Conservation (phyloP, 2,797 vertebrate species). For the Mastacembelus armatus region DNA sequence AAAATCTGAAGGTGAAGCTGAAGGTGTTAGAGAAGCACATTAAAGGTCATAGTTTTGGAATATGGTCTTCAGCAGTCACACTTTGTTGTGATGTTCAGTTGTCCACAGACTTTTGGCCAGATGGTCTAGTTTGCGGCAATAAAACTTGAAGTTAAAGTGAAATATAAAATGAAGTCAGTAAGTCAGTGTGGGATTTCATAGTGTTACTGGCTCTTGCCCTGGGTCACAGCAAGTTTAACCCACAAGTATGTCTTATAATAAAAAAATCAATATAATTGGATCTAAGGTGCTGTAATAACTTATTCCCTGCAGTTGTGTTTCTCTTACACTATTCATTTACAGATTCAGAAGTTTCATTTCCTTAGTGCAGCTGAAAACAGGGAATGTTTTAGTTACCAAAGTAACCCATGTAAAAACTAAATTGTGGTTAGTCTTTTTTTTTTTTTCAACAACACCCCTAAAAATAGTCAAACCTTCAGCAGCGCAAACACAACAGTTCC, state of each 20-base stretch:
- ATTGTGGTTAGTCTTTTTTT: conserved; percentile 37
- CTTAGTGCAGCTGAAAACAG: conserved; percentile 29
- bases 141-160: background rate
- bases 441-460: conserved; percentile 11
- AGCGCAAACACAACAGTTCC: conserved; percentile 41
- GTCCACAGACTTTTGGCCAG: background rate
- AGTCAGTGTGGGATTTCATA: background rate
- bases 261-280: conserved; percentile 32
- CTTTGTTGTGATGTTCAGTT: background rate
- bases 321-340: conserved; percentile 41
- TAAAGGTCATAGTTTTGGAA: background rate
- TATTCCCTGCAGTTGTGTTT: conserved; percentile 53
- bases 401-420: conserved; percentile 1
- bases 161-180: conserved; percentile 6
- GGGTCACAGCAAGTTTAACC: conserved; percentile 38
- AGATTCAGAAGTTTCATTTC: conserved; percentile 32
- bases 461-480: conserved; percentile 27
- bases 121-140: background rate
- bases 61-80: background rate
- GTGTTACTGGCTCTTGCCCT: conserved; percentile 6
- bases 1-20: background rate
- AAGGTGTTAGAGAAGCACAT: background rate
- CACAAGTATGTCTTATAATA: conserved; percentile 26
- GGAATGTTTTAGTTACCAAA: conserved; percentile 19
- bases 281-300: conserved; percentile 33